These are phyloP conservation scores for Megaceryle maxima DNA, from an alignment of 2,113 vertebrate species.

Conservation along the genomic window DNA sequence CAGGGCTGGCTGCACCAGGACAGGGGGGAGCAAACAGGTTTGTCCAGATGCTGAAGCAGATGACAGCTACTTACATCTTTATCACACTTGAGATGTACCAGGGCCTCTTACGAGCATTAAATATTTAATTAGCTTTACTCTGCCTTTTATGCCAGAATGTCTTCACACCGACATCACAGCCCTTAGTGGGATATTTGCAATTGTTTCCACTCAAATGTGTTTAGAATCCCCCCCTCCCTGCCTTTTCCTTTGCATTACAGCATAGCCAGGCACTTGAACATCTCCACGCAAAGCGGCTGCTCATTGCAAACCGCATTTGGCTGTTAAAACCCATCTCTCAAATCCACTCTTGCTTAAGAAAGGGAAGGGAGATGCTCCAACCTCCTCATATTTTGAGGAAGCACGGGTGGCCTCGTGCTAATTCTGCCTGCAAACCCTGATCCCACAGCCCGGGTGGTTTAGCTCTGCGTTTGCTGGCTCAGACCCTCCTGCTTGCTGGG, in stretches of 20 bases:
- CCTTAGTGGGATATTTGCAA: background rate
- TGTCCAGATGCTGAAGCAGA: background rate
- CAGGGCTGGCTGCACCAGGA: background rate
- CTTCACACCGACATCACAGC: slow-evolving; percentile 10
- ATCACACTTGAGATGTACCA: background rate
- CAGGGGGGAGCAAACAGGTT: background rate
- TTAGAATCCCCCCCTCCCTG: background rate
- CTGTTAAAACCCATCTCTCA: background rate
- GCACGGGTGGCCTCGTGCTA: background rate
- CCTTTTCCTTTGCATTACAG: background rate
- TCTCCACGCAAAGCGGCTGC: background rate
- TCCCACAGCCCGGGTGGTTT: background rate
- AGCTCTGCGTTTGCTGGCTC: background rate
- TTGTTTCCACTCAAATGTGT: background rate
- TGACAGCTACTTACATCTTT: slow-evolving; percentile 6
- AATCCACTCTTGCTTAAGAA: background rate
- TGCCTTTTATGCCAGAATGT: slow-evolving; percentile 14
- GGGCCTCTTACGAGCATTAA: slow-evolving; percentile 3
- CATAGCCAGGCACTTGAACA: background rate
- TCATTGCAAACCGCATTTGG: background rate
- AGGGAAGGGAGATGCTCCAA: background rate
- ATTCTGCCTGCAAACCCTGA: background rate
- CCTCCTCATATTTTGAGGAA: background rate
- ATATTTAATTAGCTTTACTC: slow-evolving; percentile 43
- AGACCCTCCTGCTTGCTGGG: background rate